A percentile compares a stretch with the other conserved stretches of the same genome.
phyloP scores from a whole-genome alignment of 2,888 invertebrate species.

The Tipula unca region DNA sequence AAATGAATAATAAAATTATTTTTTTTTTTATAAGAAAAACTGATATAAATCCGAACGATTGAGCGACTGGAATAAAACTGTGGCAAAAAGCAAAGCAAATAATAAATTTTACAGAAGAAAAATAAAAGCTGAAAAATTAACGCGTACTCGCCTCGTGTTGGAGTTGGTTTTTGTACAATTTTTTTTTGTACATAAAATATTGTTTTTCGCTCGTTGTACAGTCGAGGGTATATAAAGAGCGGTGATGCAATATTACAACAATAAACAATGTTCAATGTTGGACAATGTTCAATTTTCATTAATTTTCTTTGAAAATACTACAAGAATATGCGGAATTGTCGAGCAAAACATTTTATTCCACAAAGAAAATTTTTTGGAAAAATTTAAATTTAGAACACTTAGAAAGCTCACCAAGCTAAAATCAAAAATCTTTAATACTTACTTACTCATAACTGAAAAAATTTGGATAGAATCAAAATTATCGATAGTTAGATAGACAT shows the following conservation, averaged over 20 bases:
- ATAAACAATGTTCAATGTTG: no score
- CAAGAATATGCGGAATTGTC: no score
- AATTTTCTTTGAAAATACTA: no score
- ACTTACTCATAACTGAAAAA: no score
- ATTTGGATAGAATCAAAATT: no score
- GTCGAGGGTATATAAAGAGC: not conserved
- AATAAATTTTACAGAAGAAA: not conserved
- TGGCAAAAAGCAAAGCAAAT: not conserved
- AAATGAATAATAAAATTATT: not conserved
- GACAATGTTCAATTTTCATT: no score
- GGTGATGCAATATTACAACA: not conserved
- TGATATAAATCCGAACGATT: not conserved
- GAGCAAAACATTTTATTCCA: no score
- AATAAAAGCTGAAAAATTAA: not conserved
- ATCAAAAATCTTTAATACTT: no score
- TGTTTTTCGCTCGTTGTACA: not conserved
- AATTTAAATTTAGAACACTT: no score
- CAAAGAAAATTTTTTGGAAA: no score
- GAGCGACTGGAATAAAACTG: slow-evolving; percentile 14
- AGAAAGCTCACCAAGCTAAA: no score
- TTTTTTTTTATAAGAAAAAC: not conserved
- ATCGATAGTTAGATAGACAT: no score
- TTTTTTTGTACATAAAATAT: not conserved
- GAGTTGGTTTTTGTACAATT: not conserved
- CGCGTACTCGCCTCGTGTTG: not conserved